Conservation (phyloP, 1,140 invertebrate species). For the Agraylea sexmaculata region DNA sequence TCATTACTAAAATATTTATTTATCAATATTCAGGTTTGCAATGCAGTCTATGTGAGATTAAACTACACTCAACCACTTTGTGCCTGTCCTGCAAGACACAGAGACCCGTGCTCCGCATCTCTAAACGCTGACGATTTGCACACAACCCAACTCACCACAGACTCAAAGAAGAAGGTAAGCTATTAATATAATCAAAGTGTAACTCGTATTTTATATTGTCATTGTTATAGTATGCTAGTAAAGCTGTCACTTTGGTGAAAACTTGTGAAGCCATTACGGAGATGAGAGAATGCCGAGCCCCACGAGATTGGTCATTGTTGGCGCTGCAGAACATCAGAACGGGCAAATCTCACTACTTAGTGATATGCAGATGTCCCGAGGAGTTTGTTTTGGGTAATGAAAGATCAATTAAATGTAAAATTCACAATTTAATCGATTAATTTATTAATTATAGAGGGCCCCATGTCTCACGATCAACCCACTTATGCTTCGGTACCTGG, state of each 20-base stretch:
- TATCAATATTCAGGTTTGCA: constrained; percentile 59
- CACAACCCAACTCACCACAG: constrained; percentile 77
- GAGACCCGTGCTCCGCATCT: constrained; percentile 80
- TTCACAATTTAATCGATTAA: background rate
- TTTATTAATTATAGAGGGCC: constrained; percentile 55
- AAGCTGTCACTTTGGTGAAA: constrained; percentile 79
- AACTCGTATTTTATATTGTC: constrained; percentile 5
- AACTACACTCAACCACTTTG: constrained; percentile 89
- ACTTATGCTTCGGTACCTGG: constrained; percentile 87
- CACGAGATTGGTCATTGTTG: constrained; percentile 82
- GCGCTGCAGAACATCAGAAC: constrained; percentile 85
- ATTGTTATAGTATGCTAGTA: constrained; percentile 41
- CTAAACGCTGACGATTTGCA: constrained; percentile 81
- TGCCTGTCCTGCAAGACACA: constrained; percentile 73
- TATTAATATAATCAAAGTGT: too few relatives aligned
- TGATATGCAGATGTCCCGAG: constrained; percentile 82
- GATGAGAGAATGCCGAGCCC: constrained; percentile 76
- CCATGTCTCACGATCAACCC: constrained; percentile 86
- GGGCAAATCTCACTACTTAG: constrained; percentile 87
- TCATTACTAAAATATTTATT: background rate
- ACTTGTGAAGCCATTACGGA: constrained; percentile 83
- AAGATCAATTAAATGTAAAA: background rate
- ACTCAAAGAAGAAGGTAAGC: constrained; percentile 65
- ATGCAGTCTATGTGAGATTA: constrained; percentile 80
- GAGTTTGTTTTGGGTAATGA: constrained; percentile 66